phyloP scores from a whole-genome alignment of 1,140 invertebrate genomes.

The Musca vetustissima region DNA sequence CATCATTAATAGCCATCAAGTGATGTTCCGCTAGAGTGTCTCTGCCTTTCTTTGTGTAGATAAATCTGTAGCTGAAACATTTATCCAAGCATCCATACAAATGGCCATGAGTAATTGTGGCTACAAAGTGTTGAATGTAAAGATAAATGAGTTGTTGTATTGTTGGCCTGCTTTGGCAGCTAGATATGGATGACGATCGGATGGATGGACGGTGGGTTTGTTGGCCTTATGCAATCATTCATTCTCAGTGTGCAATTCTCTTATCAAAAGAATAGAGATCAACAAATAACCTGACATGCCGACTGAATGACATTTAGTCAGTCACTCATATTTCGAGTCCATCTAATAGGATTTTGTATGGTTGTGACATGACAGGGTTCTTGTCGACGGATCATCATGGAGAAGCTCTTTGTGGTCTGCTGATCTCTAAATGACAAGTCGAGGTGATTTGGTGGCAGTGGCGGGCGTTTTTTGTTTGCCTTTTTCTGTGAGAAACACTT shows the following conservation, averaged over 20 bases:
- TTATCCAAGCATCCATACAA: no score
- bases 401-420: background rate
- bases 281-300: background rate
- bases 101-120: constrained; percentile 8
- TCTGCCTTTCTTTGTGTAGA: no score
- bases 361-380: no score
- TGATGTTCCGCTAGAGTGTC: no score
- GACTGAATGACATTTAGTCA: background rate
- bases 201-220: background rate
- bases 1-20: no score
- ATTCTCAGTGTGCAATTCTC: background rate
- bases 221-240: background rate
- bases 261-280: background rate
- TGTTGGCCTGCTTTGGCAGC: background rate
- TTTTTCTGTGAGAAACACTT: background rate
- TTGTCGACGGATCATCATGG: background rate
- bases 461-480: background rate
- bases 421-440: background rate
- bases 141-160: constrained; percentile 21
- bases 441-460: background rate
- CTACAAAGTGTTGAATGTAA: constrained; percentile 10
- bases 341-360: constrained; percentile 16
- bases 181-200: background rate
- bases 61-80: no score
- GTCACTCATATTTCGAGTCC: constrained; percentile 4